These are phyloP conservation scores for Mechanitis messenoides DNA, from an alignment of 2,888 invertebrate species.

Conservation along the genomic window DNA sequence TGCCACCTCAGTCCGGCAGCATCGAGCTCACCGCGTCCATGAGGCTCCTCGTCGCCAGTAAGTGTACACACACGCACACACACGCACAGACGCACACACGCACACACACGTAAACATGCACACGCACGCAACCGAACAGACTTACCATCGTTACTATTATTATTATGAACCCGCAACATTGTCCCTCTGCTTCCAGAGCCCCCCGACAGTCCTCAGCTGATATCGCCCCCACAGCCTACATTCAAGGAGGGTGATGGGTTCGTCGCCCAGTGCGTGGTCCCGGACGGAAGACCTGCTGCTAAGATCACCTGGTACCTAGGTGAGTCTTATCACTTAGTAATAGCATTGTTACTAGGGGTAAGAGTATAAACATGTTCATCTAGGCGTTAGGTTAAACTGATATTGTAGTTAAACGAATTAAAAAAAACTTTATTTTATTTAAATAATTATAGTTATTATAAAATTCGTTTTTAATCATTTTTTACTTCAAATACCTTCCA, in stretches of 20 bases:
- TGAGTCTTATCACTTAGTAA: conserved; percentile 39
- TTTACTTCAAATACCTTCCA: conserved; percentile 36
- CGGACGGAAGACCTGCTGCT: conserved; percentile 84
- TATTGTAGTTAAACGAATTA: not conserved
- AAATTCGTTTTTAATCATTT: no score
- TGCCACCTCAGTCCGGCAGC: conserved; percentile 76
- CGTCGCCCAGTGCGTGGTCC: conserved; percentile 80
- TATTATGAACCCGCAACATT: conserved; percentile 1
- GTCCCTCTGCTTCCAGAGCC: conserved; percentile 46
- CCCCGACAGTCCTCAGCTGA: conserved; percentile 65
- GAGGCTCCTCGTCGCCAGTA: conserved; percentile 83
- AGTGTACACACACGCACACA: conserved; percentile 51
- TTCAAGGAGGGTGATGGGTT: conserved; percentile 80
- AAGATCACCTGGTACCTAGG: conserved; percentile 85
- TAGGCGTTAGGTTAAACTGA: not conserved
- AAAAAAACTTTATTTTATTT: not conserved
- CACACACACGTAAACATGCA: no score
- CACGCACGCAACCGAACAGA: not conserved
- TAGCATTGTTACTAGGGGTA: no score
- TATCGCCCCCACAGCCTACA: conserved; percentile 41
- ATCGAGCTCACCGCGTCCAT: conserved; percentile 78
- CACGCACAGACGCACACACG: not conserved
- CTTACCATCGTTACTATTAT: no score
- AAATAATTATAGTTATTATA: no score
- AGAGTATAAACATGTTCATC: not conserved